These are phyloP conservation scores for Amiota minor DNA, from an alignment of 2,888 invertebrate genomes.

Conservation along the genomic window DNA sequence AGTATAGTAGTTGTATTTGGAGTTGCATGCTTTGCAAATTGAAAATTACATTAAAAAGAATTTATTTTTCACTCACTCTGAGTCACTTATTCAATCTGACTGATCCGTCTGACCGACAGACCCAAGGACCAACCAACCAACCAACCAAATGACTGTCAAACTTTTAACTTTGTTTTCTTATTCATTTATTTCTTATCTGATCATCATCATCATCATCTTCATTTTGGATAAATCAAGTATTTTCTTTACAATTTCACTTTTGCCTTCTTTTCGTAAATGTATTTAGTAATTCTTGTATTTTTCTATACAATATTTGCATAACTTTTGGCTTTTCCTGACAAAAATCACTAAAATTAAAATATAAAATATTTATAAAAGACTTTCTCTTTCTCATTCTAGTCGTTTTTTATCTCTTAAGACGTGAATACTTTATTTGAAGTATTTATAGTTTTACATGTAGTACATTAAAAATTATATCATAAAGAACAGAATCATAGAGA, in stretches of 20 bases:
- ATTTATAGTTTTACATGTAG: too few relatives aligned
- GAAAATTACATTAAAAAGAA: constrained; percentile 28
- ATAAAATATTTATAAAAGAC: constrained; percentile 5
- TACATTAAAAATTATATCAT: too few relatives aligned
- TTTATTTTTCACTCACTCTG: constrained; percentile 14
- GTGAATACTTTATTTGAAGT: not conserved
- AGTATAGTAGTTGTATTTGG: too few relatives aligned
- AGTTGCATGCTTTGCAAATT: constrained; percentile 18
- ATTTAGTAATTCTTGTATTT: not conserved
- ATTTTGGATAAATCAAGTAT: too few relatives aligned
- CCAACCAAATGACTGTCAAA: too few relatives aligned
- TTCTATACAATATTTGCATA: not conserved
- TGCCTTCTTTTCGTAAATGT: not conserved
- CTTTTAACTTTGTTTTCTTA: too few relatives aligned
- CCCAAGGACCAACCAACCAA: too few relatives aligned
- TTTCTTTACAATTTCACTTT: too few relatives aligned
- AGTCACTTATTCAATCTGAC: too few relatives aligned
- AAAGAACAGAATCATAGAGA: not conserved
- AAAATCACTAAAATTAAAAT: constrained; percentile 14
- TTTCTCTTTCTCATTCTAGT: not conserved
- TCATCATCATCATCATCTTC: too few relatives aligned
- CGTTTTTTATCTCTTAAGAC: not conserved
- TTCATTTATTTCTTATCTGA: too few relatives aligned
- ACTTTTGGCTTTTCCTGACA: constrained; percentile 5
- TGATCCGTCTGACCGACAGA: too few relatives aligned